Base-by-base conservation (phyloP, 2,888 invertebrate species). In the Zygogramma bicolorata region DNA sequence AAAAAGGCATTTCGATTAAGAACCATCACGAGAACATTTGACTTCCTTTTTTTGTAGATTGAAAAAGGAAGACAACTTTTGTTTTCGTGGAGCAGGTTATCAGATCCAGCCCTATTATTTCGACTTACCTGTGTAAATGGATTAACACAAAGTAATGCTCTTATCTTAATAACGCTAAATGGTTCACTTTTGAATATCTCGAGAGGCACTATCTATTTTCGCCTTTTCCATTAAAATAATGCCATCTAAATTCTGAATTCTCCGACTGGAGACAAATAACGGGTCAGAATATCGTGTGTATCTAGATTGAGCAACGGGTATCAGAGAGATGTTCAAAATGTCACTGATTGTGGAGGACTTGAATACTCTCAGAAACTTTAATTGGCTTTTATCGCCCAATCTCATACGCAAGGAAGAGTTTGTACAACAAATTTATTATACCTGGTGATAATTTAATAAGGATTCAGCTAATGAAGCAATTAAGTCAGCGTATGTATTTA, bases 131-230 rank as follows among this genome's bases (percentile, higher is more conserved):
- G 53, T 53, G 27, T 53, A 53, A 53, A 22, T 53, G 53, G 53
- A 53, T 53, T 53, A 53, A 53, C 53, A 27, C 13, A 53, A 53
- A 53, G 53, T 53, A 53, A 53, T 53, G 53, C 25, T 53, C 27
- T 53, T 53, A 53, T 53, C 53, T 53, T 53, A 53, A 53, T 53
- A 53, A 53, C 27, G 53, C 53, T 53, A 53, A 53, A 53, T 53
- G 53, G 25, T 8, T 27, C 53, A 53, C 53, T 53, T 53, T 53
- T 53, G 53, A 53, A n/a, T 53, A 53, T 53, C 53, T 53, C 3
- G 53, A 53, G 27, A 53, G 53, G 27, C 53, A 53, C 53, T 27
- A 53, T 53, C 53, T 25, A 25, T 53, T 53, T 53, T 53, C 25
- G 53, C 53, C 53, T 53, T 7, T 53, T 53, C 53, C 53, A 53